phyloP scores from a whole-genome alignment of 2,797 vertebrate species.

The Argentina silus region DNA sequence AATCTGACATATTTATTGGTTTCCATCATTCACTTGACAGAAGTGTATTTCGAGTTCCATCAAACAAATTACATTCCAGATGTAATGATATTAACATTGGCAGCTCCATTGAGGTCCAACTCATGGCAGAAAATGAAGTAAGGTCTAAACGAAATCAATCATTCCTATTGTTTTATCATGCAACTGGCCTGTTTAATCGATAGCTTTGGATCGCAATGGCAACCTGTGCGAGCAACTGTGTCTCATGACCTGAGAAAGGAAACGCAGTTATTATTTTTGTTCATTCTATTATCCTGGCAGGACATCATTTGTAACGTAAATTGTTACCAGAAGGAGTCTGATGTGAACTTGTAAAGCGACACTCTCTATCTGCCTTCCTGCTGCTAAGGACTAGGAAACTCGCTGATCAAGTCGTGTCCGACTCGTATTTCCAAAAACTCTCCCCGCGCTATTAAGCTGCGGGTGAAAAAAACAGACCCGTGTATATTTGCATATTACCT shows the following conservation, averaged over 20 bases:
- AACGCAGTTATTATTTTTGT: background rate
- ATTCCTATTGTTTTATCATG: background rate
- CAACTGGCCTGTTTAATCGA: background rate
- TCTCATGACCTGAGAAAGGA: background rate
- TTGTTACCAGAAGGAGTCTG: constrained; percentile 13
- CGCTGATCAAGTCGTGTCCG: constrained; percentile 46
- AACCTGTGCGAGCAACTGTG: background rate
- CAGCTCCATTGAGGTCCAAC: background rate
- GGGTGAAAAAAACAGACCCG: constrained; percentile 26
- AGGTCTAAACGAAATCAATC: background rate
- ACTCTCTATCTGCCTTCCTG: constrained; percentile 14
- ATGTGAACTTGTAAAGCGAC: constrained; percentile 1
- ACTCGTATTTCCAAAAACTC: constrained; percentile 53
- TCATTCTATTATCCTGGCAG: background rate
- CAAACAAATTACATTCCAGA: constrained; percentile 48
- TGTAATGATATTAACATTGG: constrained; percentile 13
- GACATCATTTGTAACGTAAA: background rate
- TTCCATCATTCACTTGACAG: constrained; percentile 71
- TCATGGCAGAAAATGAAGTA: background rate
- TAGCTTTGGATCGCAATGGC: background rate
- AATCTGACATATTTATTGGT: constrained; percentile 75
- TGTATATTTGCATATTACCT: constrained; percentile 64
- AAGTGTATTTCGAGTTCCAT: constrained; percentile 49
- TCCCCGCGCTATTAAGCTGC: constrained; percentile 45
- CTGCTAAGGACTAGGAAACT: constrained; percentile 39